Conservation (phyloP, 1,140 invertebrate genomes). For the Ericerus pela region DNA sequence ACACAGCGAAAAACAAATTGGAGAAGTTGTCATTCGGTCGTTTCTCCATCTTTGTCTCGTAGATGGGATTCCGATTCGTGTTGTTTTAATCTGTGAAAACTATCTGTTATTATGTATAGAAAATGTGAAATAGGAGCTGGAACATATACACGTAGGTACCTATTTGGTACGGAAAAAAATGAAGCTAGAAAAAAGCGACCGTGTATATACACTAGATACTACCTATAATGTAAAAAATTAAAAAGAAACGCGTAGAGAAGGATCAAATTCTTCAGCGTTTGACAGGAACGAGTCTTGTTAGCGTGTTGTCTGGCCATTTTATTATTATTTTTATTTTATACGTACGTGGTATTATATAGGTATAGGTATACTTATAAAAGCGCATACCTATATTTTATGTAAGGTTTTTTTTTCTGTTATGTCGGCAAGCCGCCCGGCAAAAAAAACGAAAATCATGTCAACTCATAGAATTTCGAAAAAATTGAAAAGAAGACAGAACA, state of each 20-base stretch:
- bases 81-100: constrained; percentile 11
- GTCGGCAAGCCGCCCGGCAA: background rate
- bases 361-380: no score
- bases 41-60: no score
- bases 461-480: no score
- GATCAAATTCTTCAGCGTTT: constrained; percentile 10
- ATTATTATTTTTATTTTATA: no score
- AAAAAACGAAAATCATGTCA: no score
- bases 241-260: background rate
- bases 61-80: constrained; percentile 6
- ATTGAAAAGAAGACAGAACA: no score
- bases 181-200: background rate
- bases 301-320: constrained; percentile 4
- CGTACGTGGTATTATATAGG: no score
- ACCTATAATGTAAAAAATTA: constrained; percentile 4
- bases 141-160: no score
- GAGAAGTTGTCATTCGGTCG: no score
- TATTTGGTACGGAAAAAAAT: background rate
- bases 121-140: constrained; percentile 8
- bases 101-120: constrained; percentile 11
- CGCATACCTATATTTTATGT: no score
- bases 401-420: constrained; percentile 1
- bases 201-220: no score
- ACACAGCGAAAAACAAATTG: no score
- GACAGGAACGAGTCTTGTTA: constrained; percentile 10